A percentile compares a stretch with the other conserved stretches of the same genome.
These are phyloP conservation scores for Solenopsis invicta DNA, from an alignment of 1,140 invertebrate species.

Conservation along the genomic window DNA sequence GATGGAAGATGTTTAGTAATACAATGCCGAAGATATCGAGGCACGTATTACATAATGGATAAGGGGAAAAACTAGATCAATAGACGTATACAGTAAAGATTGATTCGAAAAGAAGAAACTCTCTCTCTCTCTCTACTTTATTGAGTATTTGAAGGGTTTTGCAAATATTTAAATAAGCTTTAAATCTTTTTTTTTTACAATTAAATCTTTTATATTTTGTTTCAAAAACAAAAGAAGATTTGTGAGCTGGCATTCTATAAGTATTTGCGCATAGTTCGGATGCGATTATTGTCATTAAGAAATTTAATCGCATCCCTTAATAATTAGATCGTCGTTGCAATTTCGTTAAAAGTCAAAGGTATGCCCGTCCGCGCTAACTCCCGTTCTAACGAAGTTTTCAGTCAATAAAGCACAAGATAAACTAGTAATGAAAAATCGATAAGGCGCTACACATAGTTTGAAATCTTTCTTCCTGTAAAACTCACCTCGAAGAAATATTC, in stretches of 20 bases:
- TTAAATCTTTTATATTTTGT: background rate
- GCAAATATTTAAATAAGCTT: background rate
- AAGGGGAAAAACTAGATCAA: background rate
- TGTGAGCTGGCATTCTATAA: background rate
- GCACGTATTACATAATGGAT: background rate
- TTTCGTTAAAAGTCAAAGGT: conserved; percentile 62
- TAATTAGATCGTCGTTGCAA: conserved; percentile 57
- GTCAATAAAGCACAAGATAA: conserved; percentile 59
- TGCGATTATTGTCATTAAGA: conserved; percentile 56
- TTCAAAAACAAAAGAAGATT: conserved; percentile 23
- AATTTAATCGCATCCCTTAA: conserved; percentile 53
- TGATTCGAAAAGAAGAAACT: background rate
- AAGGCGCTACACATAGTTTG: conserved; percentile 52
- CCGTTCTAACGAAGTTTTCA: conserved; percentile 57
- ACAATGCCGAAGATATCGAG: background rate
- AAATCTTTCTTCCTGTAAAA: conserved; percentile 47
- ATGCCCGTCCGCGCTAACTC: conserved; percentile 43
- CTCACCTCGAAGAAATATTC: conserved; percentile 43
- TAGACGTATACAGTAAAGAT: background rate
- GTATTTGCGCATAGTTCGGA: conserved; percentile 29
- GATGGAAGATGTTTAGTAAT: background rate
- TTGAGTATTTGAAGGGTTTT: background rate
- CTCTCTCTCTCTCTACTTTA: background rate
- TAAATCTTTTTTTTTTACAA: background rate
- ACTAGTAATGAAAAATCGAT: conserved; percentile 62